These are phyloP conservation scores for Eurytoma californica DNA, from an alignment of 2,888 invertebrate species.

Conservation along the genomic window DNA sequence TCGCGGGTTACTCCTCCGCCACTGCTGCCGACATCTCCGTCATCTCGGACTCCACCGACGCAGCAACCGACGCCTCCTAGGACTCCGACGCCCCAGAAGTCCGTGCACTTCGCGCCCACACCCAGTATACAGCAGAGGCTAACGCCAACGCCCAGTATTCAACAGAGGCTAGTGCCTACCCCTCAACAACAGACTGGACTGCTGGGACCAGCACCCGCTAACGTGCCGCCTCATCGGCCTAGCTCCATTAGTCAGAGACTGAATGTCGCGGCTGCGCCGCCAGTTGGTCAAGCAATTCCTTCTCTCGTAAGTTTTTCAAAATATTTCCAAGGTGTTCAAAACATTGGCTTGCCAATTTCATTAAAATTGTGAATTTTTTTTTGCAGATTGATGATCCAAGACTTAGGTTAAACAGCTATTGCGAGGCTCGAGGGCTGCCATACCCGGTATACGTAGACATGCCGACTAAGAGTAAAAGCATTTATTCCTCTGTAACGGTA, in stretches of 20 bases:
- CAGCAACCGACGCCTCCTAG: too few relatives aligned
- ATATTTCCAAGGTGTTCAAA: too few relatives aligned
- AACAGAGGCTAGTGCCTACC: not conserved
- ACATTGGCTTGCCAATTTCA: too few relatives aligned
- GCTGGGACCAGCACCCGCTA: not conserved
- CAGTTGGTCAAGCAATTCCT: not conserved
- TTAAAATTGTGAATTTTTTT: not conserved
- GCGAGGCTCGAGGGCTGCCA: constrained; percentile 52
- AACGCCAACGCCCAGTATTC: not conserved
- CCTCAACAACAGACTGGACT: not conserved
- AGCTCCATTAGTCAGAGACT: constrained; percentile 15
- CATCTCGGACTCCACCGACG: not conserved
- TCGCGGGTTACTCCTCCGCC: not conserved
- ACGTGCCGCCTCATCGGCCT: not conserved
- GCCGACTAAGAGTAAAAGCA: constrained; percentile 52
- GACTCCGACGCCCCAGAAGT: not conserved
- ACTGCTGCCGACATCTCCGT: not conserved
- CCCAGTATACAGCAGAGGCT: constrained; percentile 5
- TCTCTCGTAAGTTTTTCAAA: too few relatives aligned
- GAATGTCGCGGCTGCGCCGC: not conserved
- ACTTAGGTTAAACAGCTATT: constrained; percentile 47
- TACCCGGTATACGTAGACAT: constrained; percentile 59
- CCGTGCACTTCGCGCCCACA: not conserved
- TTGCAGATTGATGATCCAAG: constrained; percentile 55
- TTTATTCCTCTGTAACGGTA: constrained; percentile 62